A percentile compares a stretch with the other conserved stretches of the same genome.
These are phyloP conservation scores for Spinus pinus DNA, from an alignment of 2,797 vertebrate genomes.

Conservation along the genomic window DNA sequence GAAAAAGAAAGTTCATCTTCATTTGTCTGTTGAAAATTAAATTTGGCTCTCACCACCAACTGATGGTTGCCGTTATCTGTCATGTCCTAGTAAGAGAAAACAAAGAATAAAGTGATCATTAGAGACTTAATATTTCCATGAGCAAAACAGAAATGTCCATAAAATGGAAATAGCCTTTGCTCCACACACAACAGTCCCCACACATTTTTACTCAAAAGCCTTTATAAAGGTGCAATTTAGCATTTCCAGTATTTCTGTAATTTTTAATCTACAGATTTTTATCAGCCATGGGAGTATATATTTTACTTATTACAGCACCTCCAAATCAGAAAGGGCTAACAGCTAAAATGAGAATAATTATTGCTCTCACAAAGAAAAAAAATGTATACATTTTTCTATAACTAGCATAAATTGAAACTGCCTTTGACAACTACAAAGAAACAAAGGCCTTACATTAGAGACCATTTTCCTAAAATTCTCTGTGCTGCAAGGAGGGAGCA, in stretches of 20 bases:
- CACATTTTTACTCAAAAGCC: not conserved
- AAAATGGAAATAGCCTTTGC: not conserved
- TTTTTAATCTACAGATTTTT: not conserved
- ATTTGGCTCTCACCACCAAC: conserved; percentile 92
- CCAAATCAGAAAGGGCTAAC: not conserved
- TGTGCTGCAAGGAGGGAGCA: accelerated
- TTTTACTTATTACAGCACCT: not conserved
- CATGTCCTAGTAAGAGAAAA: conserved; percentile 87
- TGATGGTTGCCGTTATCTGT: conserved; percentile 92
- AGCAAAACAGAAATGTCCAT: not conserved
- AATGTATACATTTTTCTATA: not conserved
- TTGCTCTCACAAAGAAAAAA: not conserved
- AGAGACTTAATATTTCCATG: not conserved
- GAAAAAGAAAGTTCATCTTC: conserved; percentile 96
- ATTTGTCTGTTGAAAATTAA: conserved; percentile 97
- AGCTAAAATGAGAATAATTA: not conserved
- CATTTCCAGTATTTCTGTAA: not conserved
- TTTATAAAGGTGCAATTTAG: not conserved
- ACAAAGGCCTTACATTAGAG: not conserved
- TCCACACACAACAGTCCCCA: not conserved
- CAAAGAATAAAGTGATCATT: not conserved
- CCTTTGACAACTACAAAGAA: not conserved
- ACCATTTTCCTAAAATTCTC: not conserved
- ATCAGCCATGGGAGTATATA: not conserved
- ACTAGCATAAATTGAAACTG: not conserved